Base-by-base conservation (phyloP, 2,797 vertebrate genomes). In the Rhinatrema bivittatum region DNA sequence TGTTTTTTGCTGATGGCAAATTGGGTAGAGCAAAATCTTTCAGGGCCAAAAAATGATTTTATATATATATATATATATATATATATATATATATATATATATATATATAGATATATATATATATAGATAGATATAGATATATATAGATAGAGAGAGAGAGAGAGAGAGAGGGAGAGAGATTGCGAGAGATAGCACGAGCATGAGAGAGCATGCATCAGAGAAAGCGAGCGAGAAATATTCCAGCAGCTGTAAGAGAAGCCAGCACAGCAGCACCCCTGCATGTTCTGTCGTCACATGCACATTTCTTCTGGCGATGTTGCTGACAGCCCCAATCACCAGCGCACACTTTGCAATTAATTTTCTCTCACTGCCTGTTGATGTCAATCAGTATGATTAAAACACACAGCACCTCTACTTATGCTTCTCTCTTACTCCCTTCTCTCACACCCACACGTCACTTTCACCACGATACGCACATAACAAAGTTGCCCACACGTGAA, bases 1-100 rank as follows among this genome's bases (percentile, higher is more conserved):
- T 22, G 20, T 33, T 44, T 24, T 13, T 36, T 35, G 31, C 41
- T 36, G 1, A 3, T 16, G 7, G n/a, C n/a, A n/a, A n/a, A n/a
- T n/a, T n/a, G n/a, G n/a, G n/a, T n/a, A n/a, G n/a, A 41, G 4
- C 10, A 34, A 34, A 60, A 60, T 46, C 16, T 34, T 39, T 36
- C 49, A 22, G 1, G 0, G n/a, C n/a, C n/a, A n/a, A n/a, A n/a
- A n/a, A n/a, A n/a, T n/a, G n/a, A n/a, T n/a, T n/a, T n/a, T n/a
- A n/a, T n/a, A n/a, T n/a, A n/a, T n/a, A n/a, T n/a, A n/a, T n/a
- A n/a, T n/a, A n/a, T n/a, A n/a, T n/a, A n/a, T n/a, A n/a, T n/a
- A n/a, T n/a, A n/a, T n/a, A n/a, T n/a, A n/a, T n/a, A n/a, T n/a
- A n/a, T n/a, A n/a, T n/a, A n/a, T n/a, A n/a, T n/a, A n/a, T n/a